Evolutionary conservation across 2,113 vertebrate species (phyloP).

Genomic region (Macaca nemestrina): DNA sequence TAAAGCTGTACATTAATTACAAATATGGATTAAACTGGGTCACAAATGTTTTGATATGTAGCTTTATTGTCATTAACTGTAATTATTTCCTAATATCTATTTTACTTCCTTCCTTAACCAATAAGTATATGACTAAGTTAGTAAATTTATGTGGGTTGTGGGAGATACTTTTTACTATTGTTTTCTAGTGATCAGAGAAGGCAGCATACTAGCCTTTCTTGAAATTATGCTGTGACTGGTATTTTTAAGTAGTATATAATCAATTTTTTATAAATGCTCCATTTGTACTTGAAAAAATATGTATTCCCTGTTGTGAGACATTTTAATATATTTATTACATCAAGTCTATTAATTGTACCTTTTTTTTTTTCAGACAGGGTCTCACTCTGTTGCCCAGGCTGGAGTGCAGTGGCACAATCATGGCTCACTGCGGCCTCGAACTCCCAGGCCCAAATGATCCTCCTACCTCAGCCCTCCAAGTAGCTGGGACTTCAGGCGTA

Average conservation of each 20-base stretch:
- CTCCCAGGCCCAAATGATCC: no score
- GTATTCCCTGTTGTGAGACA: background rate
- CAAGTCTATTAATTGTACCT: background rate
- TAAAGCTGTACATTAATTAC: background rate
- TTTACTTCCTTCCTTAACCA: background rate
- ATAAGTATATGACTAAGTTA: background rate
- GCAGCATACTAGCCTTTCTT: background rate
- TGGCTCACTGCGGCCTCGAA: no score
- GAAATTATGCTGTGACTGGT: background rate
- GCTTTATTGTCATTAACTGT: background rate
- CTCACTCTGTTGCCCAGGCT: no score
- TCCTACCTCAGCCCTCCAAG: no score
- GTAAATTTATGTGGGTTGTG: background rate
- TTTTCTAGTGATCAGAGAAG: background rate
- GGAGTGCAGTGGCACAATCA: no score
- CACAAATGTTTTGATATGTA: background rate
- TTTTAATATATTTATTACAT: background rate
- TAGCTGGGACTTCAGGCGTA: no score
- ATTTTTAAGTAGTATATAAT: background rate
- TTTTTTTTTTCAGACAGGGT: no score
- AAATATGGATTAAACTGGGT: background rate
- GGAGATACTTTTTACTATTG: background rate
- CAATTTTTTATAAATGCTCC: background rate
- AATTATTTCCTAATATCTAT: background rate
- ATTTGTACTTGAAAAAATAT: background rate